These are phyloP conservation scores for Thymelicus acteon DNA, from an alignment of 2,888 invertebrate species.

Conservation along the genomic window DNA sequence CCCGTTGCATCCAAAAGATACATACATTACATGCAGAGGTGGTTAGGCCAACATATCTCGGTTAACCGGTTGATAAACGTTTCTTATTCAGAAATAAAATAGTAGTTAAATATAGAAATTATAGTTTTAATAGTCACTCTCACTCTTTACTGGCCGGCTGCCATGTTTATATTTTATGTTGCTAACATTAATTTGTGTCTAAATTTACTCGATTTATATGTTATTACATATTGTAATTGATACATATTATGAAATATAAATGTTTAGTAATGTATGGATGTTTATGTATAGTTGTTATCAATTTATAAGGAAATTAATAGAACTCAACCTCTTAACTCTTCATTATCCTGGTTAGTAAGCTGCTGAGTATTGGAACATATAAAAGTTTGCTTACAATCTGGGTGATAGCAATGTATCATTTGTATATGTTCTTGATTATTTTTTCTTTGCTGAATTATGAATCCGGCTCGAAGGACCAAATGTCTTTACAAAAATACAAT, in stretches of 20 bases:
- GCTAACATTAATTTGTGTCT: neutral
- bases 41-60: neutral
- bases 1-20: too few relatives aligned
- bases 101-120: neutral
- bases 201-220: neutral
- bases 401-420: too few relatives aligned
- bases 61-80: neutral
- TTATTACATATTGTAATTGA: neutral
- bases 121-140: slow-evolving; percentile 5
- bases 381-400: too few relatives aligned
- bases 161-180: slow-evolving; percentile 2
- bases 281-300: neutral
- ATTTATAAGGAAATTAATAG: too few relatives aligned
- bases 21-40: too few relatives aligned
- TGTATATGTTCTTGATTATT: too few relatives aligned
- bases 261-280: too few relatives aligned
- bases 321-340: too few relatives aligned
- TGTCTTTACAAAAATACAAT: neutral
- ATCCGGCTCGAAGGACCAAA: slow-evolving; percentile 5
- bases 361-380: too few relatives aligned
- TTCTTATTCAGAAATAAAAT: neutral
- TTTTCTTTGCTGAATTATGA: neutral
- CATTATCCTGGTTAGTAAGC: too few relatives aligned
- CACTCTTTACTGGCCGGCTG: slow-evolving; percentile 3
- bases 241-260: too few relatives aligned